A percentile compares a stretch with the other conserved stretches of the same genome.
Evolutionary conservation across 2,888 invertebrate species (phyloP).

Genomic region (Endomychus coccineus): DNA sequence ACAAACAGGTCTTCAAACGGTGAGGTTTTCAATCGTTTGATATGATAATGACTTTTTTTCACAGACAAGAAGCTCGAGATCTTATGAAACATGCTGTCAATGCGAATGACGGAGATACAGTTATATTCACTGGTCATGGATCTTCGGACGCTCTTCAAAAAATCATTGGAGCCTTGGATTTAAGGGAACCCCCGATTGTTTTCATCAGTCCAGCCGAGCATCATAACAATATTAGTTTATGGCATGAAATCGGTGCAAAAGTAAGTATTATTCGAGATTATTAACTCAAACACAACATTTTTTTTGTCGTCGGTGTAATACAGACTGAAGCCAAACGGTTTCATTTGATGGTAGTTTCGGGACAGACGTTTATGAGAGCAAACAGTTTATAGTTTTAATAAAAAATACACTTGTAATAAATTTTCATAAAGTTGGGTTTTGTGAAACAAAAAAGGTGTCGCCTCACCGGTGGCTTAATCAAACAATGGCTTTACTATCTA

Average conservation of each 20-base stretch:
- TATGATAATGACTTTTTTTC: conserved; percentile 56
- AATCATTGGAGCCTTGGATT: conserved; percentile 62
- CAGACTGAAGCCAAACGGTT: too few relatives aligned
- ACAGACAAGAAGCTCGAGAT: conserved; percentile 71
- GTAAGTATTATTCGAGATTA: conserved; percentile 48
- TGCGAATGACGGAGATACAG: conserved; percentile 71
- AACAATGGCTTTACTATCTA: too few relatives aligned
- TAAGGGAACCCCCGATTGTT: conserved; percentile 57
- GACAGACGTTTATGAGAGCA: too few relatives aligned
- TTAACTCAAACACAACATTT: conserved; percentile 3
- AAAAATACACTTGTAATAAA: too few relatives aligned
- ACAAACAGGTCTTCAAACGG: too few relatives aligned
- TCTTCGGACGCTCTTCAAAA: conserved; percentile 69
- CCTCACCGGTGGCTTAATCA: too few relatives aligned
- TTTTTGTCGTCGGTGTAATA: conserved; percentile 3
- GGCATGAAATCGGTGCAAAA: conserved; percentile 73
- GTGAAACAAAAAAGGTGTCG: too few relatives aligned
- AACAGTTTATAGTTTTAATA: too few relatives aligned
- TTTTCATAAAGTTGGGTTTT: too few relatives aligned
- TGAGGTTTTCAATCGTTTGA: too few relatives aligned
- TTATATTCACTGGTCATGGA: conserved; percentile 68
- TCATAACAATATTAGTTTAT: conserved; percentile 69
- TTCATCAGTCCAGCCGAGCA: conserved; percentile 77
- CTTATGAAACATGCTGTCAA: conserved; percentile 73
- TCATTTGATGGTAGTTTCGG: too few relatives aligned